Percentiles rank a stretch among this genome's conserved stretches.
phyloP scores from a whole-genome alignment of 2,888 invertebrate genomes.

The Theretra japonica region DNA sequence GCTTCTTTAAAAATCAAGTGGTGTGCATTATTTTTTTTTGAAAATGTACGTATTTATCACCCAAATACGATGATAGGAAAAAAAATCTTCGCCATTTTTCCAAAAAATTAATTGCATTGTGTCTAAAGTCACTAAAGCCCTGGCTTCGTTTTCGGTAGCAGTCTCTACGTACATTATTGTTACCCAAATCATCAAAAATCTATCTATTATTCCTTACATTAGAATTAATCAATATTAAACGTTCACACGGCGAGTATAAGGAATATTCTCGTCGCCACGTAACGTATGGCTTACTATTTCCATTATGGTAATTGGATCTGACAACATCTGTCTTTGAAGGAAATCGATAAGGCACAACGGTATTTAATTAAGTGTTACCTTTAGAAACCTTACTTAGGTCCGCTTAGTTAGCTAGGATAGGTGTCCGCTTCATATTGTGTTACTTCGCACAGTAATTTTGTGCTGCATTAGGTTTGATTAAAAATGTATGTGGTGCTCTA shows the following conservation, averaged over 20 bases:
- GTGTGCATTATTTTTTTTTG: too few relatives aligned
- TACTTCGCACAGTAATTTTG: background rate
- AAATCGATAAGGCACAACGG: slow-evolving; percentile 46
- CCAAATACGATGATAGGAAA: too few relatives aligned
- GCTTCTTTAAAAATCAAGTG: too few relatives aligned
- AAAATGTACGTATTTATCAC: too few relatives aligned
- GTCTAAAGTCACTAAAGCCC: too few relatives aligned
- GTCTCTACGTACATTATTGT: too few relatives aligned
- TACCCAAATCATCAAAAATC: too few relatives aligned
- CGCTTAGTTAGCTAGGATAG: background rate
- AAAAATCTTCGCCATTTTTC: too few relatives aligned
- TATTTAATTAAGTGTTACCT: slow-evolving; percentile 59
- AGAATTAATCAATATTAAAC: background rate
- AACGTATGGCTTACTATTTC: slow-evolving; percentile 34
- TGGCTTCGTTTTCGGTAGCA: too few relatives aligned
- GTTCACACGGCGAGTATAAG: background rate
- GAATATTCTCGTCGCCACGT: background rate
- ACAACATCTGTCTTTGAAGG: slow-evolving; percentile 53
- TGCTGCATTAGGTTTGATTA: background rate
- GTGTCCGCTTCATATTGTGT: background rate
- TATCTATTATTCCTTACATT: background rate
- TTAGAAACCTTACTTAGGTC: slow-evolving; percentile 45
- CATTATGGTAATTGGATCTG: slow-evolving; percentile 56
- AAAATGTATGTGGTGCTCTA: background rate
- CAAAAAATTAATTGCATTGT: too few relatives aligned